Evolutionary conservation across 2,797 vertebrate species (phyloP).

Genomic region (Sebastes iracundus): DNA sequence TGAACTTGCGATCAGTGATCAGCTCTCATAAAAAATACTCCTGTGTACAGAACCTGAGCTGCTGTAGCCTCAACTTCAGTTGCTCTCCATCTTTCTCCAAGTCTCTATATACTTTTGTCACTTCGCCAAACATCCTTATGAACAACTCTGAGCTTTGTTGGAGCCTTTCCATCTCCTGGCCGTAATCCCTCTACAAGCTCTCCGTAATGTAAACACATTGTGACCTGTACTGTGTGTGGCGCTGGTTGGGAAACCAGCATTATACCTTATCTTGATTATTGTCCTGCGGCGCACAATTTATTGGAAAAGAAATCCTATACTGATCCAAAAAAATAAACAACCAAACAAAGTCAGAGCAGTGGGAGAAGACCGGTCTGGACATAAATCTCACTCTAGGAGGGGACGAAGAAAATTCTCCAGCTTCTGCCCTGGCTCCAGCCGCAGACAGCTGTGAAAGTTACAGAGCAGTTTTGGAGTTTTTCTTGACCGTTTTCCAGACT

Average conservation of each 20-base stretch:
- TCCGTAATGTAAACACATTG: conserved; percentile 62
- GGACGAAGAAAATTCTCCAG: conserved; percentile 28
- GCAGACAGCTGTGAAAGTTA: conserved; percentile 71
- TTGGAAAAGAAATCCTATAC: conserved; percentile 40
- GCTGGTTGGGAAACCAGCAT: conserved; percentile 39
- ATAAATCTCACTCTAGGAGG: conserved; percentile 50
- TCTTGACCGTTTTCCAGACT: conserved; percentile 72
- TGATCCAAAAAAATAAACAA: conserved; percentile 52
- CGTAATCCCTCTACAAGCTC: conserved; percentile 55
- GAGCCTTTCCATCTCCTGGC: conserved; percentile 41
- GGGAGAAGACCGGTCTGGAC: conserved; percentile 22
- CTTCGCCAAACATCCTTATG: conserved; percentile 54
- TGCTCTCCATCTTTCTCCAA: conserved; percentile 26
- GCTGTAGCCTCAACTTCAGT: conserved; percentile 6
- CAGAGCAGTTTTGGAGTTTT: conserved; percentile 50
- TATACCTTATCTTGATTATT: conserved; percentile 51
- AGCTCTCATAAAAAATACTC: neutral
- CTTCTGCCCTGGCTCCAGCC: conserved; percentile 56
- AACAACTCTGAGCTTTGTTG: conserved; percentile 58
- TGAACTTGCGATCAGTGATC: conserved; percentile 24
- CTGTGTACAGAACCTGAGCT: conserved; percentile 10
- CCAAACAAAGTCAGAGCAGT: conserved; percentile 14
- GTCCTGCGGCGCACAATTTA: conserved; percentile 26
- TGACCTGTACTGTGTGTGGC: conserved; percentile 52
- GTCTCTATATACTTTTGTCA: conserved; percentile 35